phyloP scores from a whole-genome alignment of 2,888 invertebrate species.

The Anoplius nigerrimus region DNA sequence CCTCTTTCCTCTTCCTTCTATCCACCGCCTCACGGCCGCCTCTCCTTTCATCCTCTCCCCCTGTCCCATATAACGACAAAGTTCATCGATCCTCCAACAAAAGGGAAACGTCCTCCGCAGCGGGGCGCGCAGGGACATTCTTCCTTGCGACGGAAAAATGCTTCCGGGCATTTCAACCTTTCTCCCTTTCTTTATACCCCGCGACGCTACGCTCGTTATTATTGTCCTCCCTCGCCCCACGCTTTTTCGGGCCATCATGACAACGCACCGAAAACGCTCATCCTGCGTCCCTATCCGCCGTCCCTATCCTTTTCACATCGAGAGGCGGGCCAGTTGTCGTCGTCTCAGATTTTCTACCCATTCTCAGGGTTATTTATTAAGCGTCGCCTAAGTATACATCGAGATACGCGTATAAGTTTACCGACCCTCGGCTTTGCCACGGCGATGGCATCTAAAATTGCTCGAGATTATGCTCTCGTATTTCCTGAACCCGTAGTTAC shows the following conservation, averaged over 20 bases:
- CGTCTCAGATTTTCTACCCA: no score
- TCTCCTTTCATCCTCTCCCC: constrained; percentile 18
- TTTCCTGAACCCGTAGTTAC: no score
- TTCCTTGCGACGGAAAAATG: constrained; percentile 34
- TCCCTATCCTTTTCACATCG: no score
- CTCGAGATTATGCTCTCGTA: no score
- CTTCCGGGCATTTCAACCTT: constrained; percentile 42
- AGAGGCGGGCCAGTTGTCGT: no score
- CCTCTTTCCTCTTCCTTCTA: no score
- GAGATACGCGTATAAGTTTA: no score
- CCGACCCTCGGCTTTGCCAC: no score
- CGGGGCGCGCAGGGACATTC: constrained; percentile 23
- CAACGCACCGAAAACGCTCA: background rate
- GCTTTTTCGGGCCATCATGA: background rate
- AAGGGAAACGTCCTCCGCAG: constrained; percentile 24
- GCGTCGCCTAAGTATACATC: no score
- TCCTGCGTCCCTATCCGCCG: background rate
- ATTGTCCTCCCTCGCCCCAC: background rate
- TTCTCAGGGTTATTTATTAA: no score
- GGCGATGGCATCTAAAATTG: no score
- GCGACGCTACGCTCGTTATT: background rate
- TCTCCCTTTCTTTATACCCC: background rate
- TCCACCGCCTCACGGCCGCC: background rate
- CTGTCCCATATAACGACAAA: constrained; percentile 24
- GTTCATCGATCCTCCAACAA: constrained; percentile 52